phyloP scores from a whole-genome alignment of 2,888 invertebrate genomes.

The Peribatodes rhomboidaria region DNA sequence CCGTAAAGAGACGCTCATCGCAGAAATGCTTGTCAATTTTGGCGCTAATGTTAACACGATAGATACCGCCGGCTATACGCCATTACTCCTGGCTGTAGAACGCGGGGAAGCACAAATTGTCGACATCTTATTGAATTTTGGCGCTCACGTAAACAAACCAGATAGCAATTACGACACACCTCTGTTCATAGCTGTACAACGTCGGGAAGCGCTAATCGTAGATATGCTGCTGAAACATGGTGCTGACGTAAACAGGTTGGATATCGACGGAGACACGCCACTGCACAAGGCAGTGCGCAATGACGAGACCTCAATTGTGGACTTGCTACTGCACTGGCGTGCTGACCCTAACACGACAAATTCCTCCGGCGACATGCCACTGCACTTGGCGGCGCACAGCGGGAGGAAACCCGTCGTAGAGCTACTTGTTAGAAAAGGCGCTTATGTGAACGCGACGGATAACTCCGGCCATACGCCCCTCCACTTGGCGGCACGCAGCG shows the following conservation, averaged over 20 bases:
- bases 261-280: no score
- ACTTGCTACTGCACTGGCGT: no score
- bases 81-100: background rate
- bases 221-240: background rate
- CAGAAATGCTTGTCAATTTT: background rate
- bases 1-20: background rate
- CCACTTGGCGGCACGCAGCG: no score
- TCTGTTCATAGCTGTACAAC: background rate
- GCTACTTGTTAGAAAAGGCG: no score
- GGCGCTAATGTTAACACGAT: background rate
- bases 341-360: no score
- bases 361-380: no score
- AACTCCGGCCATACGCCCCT: no score
- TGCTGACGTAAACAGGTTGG: background rate
- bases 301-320: no score
- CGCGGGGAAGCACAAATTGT: background rate
- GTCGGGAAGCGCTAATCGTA: background rate
- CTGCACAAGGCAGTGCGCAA: no score
- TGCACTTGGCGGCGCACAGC: no score
- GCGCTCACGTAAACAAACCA: background rate
- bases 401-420: no score
- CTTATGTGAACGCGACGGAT: no score
- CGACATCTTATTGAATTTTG: background rate
- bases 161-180: background rate
- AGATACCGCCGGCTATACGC: background rate